Percentiles rank a stretch among this genome's conserved stretches.
phyloP scores from a whole-genome alignment of 1,140 invertebrate species.

The Macrostomum lignano region DNA sequence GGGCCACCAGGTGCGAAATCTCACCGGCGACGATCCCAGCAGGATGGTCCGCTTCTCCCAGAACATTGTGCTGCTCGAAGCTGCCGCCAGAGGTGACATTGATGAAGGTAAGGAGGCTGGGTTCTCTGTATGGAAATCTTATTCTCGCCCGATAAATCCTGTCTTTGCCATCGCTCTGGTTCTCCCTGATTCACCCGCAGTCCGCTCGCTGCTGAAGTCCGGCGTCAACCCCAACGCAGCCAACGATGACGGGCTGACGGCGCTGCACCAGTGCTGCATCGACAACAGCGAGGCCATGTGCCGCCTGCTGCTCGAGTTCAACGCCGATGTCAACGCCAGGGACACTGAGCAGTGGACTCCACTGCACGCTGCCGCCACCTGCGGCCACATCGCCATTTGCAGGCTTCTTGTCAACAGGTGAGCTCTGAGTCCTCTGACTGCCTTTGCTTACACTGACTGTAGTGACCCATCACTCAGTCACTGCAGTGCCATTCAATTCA shows the following conservation, averaged over 20 bases:
- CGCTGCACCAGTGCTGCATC: conserved; percentile 88
- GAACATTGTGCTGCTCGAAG: conserved; percentile 68
- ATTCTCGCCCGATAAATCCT: not conserved
- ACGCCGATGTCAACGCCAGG: conserved; percentile 82
- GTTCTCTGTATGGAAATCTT: conserved; percentile 6
- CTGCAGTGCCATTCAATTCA: too few relatives aligned
- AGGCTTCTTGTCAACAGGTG: conserved; percentile 43
- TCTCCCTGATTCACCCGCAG: conserved; percentile 31
- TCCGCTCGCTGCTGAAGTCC: conserved; percentile 47
- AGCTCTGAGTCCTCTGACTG: too few relatives aligned
- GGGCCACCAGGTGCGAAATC: too few relatives aligned
- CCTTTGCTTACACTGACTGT: too few relatives aligned
- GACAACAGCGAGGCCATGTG: conserved; percentile 95
- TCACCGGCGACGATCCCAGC: too few relatives aligned
- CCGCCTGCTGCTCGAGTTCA: conserved; percentile 63
- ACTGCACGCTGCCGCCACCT: conserved; percentile 84
- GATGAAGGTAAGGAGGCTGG: conserved; percentile 78
- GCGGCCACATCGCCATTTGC: conserved; percentile 66
- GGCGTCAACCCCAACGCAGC: conserved; percentile 79
- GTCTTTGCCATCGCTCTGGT: conserved; percentile 3
- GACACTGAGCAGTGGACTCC: conserved; percentile 97
- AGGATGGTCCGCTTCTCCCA: conserved; percentile 64
- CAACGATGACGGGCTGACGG: conserved; percentile 89
- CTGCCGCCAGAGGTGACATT: conserved; percentile 69
- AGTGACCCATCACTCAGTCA: too few relatives aligned